phyloP scores from a whole-genome alignment of 1,140 invertebrate species.

The Spodoptera litura region DNA sequence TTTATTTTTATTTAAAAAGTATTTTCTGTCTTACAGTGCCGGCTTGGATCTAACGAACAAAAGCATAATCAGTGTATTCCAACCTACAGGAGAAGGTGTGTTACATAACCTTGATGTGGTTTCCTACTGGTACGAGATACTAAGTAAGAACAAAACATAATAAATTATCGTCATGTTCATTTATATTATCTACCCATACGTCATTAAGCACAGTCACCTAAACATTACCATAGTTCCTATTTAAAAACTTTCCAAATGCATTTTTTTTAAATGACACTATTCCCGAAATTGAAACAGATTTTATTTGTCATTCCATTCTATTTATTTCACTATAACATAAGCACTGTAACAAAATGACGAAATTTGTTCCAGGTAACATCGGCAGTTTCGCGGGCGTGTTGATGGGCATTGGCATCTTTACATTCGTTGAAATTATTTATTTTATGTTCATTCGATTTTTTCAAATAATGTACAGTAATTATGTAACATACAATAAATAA shows the following conservation, averaged over 20 bases:
- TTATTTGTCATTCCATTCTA: too few relatives aligned
- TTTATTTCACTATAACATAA: not conserved
- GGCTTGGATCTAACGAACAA: conserved; percentile 63
- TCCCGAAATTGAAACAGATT: too few relatives aligned
- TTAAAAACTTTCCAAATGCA: too few relatives aligned
- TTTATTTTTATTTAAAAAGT: not conserved
- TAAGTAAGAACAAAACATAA: conserved; percentile 64
- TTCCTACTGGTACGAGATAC: conserved; percentile 73
- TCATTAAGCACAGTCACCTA: too few relatives aligned
- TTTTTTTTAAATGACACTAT: too few relatives aligned
- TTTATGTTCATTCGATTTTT: conserved; percentile 64
- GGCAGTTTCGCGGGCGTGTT: conserved; percentile 70
- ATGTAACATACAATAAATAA: conserved; percentile 9
- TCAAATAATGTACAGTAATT: conserved; percentile 38
- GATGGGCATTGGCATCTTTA: conserved; percentile 68
- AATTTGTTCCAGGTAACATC: conserved; percentile 72
- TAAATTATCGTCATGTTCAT: too few relatives aligned
- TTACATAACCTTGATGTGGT: conserved; percentile 71
- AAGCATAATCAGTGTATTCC: conserved; percentile 65
- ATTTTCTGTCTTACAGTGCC: conserved; percentile 54
- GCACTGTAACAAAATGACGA: not conserved
- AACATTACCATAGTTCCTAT: too few relatives aligned
- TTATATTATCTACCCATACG: too few relatives aligned
- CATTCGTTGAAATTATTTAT: conserved; percentile 67
- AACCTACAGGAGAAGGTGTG: conserved; percentile 57